Base-by-base conservation (phyloP, 1,140 invertebrate genomes). In the Himalopsyche phryganea region DNA sequence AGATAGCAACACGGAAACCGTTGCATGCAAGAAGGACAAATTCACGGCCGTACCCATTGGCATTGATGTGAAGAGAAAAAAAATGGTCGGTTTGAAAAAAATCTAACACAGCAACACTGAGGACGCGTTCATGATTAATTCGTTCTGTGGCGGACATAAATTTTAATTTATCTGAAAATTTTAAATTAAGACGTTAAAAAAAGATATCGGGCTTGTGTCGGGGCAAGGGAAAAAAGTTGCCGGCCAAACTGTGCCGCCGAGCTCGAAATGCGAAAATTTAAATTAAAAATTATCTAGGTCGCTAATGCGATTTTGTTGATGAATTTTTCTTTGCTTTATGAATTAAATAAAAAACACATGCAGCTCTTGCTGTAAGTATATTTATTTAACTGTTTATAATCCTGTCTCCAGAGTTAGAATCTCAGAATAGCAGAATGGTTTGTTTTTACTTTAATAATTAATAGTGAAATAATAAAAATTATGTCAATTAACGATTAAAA, bases 81-180 rank as follows among this genome's bases (percentile, higher is more conserved):
- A 58, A 46, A 58, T 50, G 48, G 48, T 38, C 23, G 23, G 23
- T 28, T 47, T 13, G 13, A 61, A 57, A 61, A 56, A 61, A 60
- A 60, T 41, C 42, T 44, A 42, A 58, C 54, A 61, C 44, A 53
- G 54, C 50, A 54, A 58, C 55, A 49, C 35, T 58, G 58, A 58
- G 60, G 60, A 62, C 60, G 54, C 55, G 55, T 19, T 32, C 32
- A 52, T 58, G 60, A 62, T 62, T 62, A 62, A 62, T 62, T 62
- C 51, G 55, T 50, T 62, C 54, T 54, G 49, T 42, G 60, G 50
- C 50, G 45, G 50, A 50, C 60, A 54, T 58, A 58, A 58, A 58
- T 62, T 62, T 62, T 51, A 62, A 58, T 62, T 62, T 58, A 58
- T 54, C 54, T 42, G 50, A 50, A 50, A 33, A 41, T 58, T 62